Evolutionary conservation across 2,888 invertebrate species (phyloP).

Genomic region (Agonopterix arenella): DNA sequence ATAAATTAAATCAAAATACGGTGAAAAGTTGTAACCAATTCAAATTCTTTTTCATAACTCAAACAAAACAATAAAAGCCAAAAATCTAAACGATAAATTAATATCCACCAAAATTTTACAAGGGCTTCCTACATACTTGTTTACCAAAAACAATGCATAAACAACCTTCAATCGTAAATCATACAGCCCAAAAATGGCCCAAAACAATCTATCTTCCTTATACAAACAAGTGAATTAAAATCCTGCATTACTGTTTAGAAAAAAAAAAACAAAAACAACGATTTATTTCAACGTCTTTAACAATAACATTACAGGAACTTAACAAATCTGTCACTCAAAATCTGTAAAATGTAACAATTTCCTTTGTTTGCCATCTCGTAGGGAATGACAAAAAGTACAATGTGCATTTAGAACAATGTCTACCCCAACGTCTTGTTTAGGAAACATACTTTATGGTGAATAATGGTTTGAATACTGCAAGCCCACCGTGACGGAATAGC

Average conservation of each 20-base stretch:
- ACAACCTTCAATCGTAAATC: constrained; percentile 1
- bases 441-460: constrained; percentile 45
- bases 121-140: background rate
- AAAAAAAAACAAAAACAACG: constrained; percentile 20
- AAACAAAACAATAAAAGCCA: too few relatives aligned
- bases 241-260: constrained; percentile 3
- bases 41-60: too few relatives aligned
- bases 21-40: too few relatives aligned
- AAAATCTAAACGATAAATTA: too few relatives aligned
- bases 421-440: constrained; percentile 62
- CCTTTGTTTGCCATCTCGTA: constrained; percentile 24
- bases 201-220: constrained; percentile 16
- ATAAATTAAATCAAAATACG: too few relatives aligned
- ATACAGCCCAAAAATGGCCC: constrained; percentile 1
- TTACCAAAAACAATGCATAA: constrained; percentile 1
- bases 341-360: constrained; percentile 38
- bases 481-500: constrained; percentile 55
- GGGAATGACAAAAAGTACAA: constrained; percentile 29
- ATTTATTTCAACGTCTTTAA: background rate
- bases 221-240: constrained; percentile 6
- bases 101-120: background rate
- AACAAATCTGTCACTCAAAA: constrained; percentile 44
- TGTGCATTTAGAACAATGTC: constrained; percentile 30
- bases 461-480: constrained; percentile 39
- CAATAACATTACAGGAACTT: constrained; percentile 29